Evolutionary conservation across 2,888 invertebrate genomes (phyloP).

Genomic region (Dasysyrphus tricinctus): DNA sequence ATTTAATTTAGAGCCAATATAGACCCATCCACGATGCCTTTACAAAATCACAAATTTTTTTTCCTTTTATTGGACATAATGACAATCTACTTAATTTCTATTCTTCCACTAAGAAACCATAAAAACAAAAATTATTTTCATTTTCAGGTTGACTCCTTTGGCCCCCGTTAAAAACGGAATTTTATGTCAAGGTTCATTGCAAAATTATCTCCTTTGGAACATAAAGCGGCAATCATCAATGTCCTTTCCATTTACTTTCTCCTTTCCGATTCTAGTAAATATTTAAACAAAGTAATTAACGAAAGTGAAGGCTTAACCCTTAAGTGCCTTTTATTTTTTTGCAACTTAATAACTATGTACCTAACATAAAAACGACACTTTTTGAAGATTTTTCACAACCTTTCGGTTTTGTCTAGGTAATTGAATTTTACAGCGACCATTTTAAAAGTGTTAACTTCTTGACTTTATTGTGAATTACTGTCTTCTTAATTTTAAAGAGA

Average conservation of each 20-base stretch:
- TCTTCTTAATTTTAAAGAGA: not conserved
- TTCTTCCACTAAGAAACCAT: not conserved
- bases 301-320: slow-evolving; percentile 12
- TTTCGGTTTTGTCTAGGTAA: slow-evolving; percentile 11
- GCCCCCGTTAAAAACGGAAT: not conserved
- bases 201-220: slow-evolving; percentile 2
- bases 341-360: not conserved
- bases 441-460: slow-evolving; percentile 29
- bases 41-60: no score
- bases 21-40: no score
- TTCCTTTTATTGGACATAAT: no score
- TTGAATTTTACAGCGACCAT: slow-evolving; percentile 21
- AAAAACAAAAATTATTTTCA: not conserved
- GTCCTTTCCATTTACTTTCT: not conserved
- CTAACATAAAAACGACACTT: slow-evolving; percentile 1
- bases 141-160: not conserved
- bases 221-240: slow-evolving; percentile 24
- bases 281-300: slow-evolving; percentile 32
- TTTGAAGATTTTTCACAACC: slow-evolving; percentile 24
- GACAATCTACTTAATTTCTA: not conserved
- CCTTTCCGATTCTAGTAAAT: not conserved
- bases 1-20: no score
- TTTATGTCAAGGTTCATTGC: slow-evolving; percentile 28
- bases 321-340: not conserved
- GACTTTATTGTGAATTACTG: slow-evolving; percentile 26